Conservation (phyloP, 2,888 invertebrate species). For the Seira musarum region DNA sequence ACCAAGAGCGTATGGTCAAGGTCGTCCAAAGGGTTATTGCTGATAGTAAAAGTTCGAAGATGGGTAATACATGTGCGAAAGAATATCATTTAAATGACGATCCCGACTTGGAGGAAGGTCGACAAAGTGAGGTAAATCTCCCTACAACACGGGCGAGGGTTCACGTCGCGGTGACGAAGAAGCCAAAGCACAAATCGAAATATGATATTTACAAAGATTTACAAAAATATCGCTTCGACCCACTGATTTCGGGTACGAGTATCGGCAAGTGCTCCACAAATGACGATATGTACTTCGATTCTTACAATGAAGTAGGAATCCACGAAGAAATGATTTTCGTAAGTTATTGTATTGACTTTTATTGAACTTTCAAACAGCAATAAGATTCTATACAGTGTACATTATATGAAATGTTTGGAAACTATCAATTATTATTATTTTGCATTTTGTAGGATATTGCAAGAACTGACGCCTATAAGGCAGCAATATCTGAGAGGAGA, state of each 20-base stretch:
- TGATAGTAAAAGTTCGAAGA: background rate
- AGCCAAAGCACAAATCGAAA: background rate
- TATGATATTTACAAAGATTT: background rate
- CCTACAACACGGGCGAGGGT: background rate
- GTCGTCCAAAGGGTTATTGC: conserved; percentile 21
- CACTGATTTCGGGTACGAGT: background rate
- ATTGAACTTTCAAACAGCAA: background rate
- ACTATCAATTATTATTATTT: too few relatives aligned
- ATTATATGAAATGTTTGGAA: background rate
- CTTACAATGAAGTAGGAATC: conserved; percentile 92
- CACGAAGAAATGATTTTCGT: conserved; percentile 91
- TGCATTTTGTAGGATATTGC: conserved; percentile 79
- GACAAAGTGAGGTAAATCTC: background rate
- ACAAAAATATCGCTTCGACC: background rate
- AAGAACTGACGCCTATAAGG: conserved; percentile 88
- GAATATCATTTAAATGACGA: background rate
- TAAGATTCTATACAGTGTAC: background rate
- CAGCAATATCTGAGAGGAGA: conserved; percentile 85
- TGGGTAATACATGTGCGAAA: background rate
- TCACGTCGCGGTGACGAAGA: conserved; percentile 69
- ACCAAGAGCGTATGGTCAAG: conserved; percentile 32
- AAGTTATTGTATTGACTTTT: conserved; percentile 75
- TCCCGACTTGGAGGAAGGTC: background rate
- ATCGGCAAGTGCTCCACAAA: background rate
- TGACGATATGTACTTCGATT: conserved; percentile 80